A percentile compares a stretch with the other conserved stretches of the same genome.
These are phyloP conservation scores for Thomomys bottae DNA, from an alignment of 2,113 vertebrate species.

Conservation along the genomic window DNA sequence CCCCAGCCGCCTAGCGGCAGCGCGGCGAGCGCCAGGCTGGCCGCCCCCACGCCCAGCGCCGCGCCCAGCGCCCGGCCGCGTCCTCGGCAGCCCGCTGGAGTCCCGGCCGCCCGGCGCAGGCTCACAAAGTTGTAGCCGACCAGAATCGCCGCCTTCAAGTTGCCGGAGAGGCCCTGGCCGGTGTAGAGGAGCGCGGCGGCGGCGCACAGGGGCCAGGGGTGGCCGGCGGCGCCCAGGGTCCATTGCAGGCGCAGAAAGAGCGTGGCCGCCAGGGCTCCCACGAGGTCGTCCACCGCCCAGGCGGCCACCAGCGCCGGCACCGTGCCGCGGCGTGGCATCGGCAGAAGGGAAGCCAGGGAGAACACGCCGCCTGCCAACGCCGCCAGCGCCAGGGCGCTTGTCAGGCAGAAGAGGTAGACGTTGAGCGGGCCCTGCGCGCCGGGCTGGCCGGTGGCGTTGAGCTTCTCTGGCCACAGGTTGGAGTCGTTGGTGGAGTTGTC, in stretches of 20 bases:
- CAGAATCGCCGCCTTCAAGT: slow-evolving; percentile 93
- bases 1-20: slow-evolving; percentile 96
- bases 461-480: slow-evolving; percentile 80
- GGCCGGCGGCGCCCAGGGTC: slow-evolving; percentile 77
- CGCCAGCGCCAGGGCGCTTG: slow-evolving; percentile 86
- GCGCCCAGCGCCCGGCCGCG: slow-evolving; percentile 65
- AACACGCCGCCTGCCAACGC: slow-evolving; percentile 91
- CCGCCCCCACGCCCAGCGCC: slow-evolving; percentile 86
- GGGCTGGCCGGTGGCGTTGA: slow-evolving; percentile 77
- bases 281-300: slow-evolving; percentile 93
- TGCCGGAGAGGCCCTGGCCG: slow-evolving; percentile 95
- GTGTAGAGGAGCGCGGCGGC: slow-evolving; percentile 92
- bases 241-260: slow-evolving; percentile 93
- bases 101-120: slow-evolving; percentile 80
- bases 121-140: slow-evolving; percentile 94
- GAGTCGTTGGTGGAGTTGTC: slow-evolving; percentile 88
- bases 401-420: slow-evolving; percentile 90
- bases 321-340: slow-evolving; percentile 87
- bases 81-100: slow-evolving; percentile 78
- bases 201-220: slow-evolving; percentile 88
- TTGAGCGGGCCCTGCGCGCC: slow-evolving; percentile 83
- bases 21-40: slow-evolving; percentile 90
- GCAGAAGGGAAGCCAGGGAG: slow-evolving; percentile 90
- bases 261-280: slow-evolving; percentile 90
- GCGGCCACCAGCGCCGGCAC: slow-evolving; percentile 93